phyloP scores from a whole-genome alignment of 2,797 vertebrate genomes.

The Falco peregrinus region DNA sequence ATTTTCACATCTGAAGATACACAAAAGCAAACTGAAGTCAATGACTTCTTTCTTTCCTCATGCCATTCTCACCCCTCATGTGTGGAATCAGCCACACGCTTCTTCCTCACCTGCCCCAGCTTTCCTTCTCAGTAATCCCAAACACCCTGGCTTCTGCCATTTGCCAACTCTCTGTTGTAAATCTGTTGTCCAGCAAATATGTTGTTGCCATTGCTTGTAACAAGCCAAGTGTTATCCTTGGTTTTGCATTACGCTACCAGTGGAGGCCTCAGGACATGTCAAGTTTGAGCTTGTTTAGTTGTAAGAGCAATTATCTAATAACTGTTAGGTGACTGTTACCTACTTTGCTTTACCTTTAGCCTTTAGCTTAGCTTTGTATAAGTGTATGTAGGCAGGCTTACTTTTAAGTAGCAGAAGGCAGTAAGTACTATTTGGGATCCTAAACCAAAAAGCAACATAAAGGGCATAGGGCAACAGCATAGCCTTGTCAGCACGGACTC shows the following conservation, averaged over 20 bases:
- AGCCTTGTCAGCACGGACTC: neutral
- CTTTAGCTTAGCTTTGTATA: neutral
- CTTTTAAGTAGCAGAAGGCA: neutral
- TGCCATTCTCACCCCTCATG: neutral
- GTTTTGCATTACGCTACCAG: neutral
- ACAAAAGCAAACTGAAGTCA: neutral
- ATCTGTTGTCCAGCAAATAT: rapidly evolving
- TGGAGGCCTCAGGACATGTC: rapidly evolving
- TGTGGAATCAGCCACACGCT: rapidly evolving
- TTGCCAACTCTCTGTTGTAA: neutral
- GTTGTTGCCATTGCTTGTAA: neutral
- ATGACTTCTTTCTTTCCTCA: neutral
- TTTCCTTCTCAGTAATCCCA: neutral
- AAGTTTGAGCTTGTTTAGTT: neutral
- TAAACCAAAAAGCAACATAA: neutral
- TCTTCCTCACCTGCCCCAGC: neutral
- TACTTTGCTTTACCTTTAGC: neutral
- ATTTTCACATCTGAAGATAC: neutral
- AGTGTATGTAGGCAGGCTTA: neutral
- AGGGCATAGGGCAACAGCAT: neutral
- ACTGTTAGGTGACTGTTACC: neutral
- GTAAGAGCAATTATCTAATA: neutral
- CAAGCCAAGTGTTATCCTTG: neutral
- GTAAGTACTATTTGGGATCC: neutral
- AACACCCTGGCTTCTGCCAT: neutral